Evolutionary conservation across 2,888 invertebrate genomes (phyloP).

Genomic region (Ornithoptera alexandrae): DNA sequence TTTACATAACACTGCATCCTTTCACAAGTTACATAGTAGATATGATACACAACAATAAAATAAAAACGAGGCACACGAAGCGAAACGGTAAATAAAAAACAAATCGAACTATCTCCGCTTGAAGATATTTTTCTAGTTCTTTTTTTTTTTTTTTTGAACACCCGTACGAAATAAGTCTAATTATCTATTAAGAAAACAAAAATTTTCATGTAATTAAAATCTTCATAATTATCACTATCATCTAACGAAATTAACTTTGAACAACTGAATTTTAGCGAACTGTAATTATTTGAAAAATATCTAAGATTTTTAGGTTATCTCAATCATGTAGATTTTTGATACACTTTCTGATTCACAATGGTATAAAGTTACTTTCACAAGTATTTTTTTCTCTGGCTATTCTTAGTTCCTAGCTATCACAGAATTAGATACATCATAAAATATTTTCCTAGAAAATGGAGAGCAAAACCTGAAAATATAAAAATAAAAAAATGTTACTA

Average conservation of each 20-base stretch:
- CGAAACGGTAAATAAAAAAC: neutral
- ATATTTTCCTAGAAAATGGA: no score
- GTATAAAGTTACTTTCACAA: no score
- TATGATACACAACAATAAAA: neutral
- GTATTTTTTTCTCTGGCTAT: no score
- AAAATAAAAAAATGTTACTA: no score
- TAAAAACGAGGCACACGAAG: neutral
- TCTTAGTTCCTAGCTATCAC: no score
- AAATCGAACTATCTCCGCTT: neutral
- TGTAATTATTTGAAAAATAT: neutral
- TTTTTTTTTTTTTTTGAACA: neutral
- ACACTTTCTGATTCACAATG: no score
- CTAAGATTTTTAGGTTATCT: no score
- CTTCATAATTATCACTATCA: neutral
- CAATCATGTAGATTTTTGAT: no score
- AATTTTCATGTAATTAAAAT: neutral
- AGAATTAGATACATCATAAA: no score
- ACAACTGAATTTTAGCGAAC: neutral
- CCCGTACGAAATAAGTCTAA: neutral
- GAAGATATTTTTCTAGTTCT: neutral
- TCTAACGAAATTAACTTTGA: neutral
- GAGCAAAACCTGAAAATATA: no score
- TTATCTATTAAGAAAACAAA: slow-evolving; percentile 1
- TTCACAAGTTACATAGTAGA: neutral
- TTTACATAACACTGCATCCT: neutral